Evolutionary conservation across 2,113 vertebrate genomes (phyloP).

Genomic region (Ptychochromis oligacanthus): DNA sequence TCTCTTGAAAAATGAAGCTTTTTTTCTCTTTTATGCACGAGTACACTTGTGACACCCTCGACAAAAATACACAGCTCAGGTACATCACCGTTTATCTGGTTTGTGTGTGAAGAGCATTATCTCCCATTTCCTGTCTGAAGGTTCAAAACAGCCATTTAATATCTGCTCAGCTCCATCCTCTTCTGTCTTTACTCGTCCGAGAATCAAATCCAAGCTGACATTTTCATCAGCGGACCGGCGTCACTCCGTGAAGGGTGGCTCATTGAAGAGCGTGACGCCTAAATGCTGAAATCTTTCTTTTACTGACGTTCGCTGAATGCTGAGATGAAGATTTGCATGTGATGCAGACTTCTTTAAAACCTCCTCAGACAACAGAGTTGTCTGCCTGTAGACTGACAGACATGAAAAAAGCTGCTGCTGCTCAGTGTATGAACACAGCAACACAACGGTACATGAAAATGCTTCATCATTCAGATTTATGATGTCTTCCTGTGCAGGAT

Average conservation of each 20-base stretch:
- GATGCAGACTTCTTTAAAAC: not conserved
- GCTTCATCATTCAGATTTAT: not conserved
- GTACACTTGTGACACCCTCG: not conserved
- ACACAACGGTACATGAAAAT: not conserved
- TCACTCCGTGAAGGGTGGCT: not conserved
- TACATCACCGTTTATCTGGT: not conserved
- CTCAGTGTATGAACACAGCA: not conserved
- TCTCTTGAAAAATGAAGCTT: too few relatives aligned
- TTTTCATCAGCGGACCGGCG: constrained; percentile 11
- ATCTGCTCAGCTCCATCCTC: not conserved
- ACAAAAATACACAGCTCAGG: not conserved
- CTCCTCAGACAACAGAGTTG: not conserved
- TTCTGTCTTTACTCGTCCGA: not conserved
- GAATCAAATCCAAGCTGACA: constrained; percentile 33
- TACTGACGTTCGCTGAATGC: not conserved
- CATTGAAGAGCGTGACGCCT: not conserved
- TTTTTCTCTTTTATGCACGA: not conserved
- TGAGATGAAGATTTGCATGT: constrained; percentile 11
- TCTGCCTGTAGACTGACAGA: not conserved
- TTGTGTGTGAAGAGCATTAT: not conserved
- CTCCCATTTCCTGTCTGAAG: constrained; percentile 1
- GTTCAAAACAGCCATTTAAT: not conserved
- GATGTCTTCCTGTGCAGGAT: not conserved
- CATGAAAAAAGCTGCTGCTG: not conserved
- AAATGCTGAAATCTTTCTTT: not conserved